phyloP scores from a whole-genome alignment of 2,888 invertebrate species.

The Caprella mutica region DNA sequence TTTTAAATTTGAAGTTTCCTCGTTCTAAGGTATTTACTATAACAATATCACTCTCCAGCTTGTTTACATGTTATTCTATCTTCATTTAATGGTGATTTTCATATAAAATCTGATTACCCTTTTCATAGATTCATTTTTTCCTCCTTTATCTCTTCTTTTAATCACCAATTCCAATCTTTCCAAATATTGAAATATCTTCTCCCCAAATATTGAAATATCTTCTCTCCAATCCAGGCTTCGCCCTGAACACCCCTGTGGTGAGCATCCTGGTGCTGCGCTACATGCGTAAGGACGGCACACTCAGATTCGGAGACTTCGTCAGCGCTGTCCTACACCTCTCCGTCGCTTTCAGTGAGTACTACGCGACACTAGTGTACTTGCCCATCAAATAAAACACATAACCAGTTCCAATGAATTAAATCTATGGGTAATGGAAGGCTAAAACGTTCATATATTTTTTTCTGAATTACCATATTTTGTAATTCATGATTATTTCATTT shows the following conservation, averaged over 20 bases:
- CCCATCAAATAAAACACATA: no score
- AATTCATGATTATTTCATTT: no score
- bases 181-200: background rate
- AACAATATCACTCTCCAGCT: no score
- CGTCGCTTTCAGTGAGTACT: conserved; percentile 67
- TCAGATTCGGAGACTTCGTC: conserved; percentile 83
- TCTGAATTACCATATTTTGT: no score
- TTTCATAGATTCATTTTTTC: background rate
- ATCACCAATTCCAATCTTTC: background rate
- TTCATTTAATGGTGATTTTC: no score
- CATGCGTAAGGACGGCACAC: conserved; percentile 83
- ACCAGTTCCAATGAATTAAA: no score
- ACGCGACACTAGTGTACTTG: no score
- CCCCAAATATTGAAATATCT: background rate
- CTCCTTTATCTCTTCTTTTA: background rate
- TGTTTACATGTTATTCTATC: no score
- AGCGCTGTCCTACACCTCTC: conserved; percentile 77
- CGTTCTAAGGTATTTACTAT: no score
- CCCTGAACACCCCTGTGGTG: conserved; percentile 69
- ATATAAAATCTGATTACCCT: background rate
- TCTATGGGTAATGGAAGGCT: no score
- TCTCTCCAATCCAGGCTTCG: conserved; percentile 51
- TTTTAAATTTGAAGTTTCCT: no score
- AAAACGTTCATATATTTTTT: no score
- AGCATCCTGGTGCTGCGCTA: conserved; percentile 70